Conservation (phyloP, 2,888 invertebrate species). For the Stenodema calcarata region DNA sequence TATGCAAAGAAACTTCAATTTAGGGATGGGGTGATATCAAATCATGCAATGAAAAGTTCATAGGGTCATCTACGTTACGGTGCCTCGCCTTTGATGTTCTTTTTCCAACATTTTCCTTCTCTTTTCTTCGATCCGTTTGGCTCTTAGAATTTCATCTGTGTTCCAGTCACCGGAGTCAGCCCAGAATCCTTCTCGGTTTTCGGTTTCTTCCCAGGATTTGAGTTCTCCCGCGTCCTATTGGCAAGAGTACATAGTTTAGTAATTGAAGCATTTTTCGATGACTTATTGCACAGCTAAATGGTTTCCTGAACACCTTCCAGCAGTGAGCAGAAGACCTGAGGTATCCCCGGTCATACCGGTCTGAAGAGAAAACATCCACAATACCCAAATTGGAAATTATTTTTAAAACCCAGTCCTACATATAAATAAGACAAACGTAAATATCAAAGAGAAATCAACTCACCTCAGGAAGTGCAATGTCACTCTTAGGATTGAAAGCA, state of each 20-base stretch:
- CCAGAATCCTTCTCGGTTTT: constrained; percentile 63
- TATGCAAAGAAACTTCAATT: not conserved
- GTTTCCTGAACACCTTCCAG: no score
- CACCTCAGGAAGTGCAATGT: constrained; percentile 62
- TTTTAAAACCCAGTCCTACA: no score
- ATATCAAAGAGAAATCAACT: constrained; percentile 54
- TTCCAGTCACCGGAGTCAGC: constrained; percentile 61
- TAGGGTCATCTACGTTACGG: not conserved
- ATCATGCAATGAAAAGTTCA: not conserved
- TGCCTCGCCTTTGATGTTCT: constrained; percentile 34
- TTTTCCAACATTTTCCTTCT: constrained; percentile 39
- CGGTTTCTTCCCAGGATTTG: constrained; percentile 66
- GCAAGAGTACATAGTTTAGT: no score
- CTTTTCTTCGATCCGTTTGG: constrained; percentile 58
- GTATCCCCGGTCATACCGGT: no score
- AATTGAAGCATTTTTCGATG: no score
- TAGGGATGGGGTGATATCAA: not conserved
- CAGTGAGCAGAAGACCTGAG: no score
- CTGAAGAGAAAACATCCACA: no score
- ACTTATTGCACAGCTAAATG: no score
- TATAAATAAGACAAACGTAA: no score
- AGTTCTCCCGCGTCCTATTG: constrained; percentile 60
- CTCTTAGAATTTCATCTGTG: constrained; percentile 53
- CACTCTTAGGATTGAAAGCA: constrained; percentile 63
- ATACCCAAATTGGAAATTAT: no score